Evolutionary conservation across 2,888 invertebrate genomes (phyloP), one percentile per base, ranked within the genome.

Genomic region (Hirtodrosophila confusa): DNA sequence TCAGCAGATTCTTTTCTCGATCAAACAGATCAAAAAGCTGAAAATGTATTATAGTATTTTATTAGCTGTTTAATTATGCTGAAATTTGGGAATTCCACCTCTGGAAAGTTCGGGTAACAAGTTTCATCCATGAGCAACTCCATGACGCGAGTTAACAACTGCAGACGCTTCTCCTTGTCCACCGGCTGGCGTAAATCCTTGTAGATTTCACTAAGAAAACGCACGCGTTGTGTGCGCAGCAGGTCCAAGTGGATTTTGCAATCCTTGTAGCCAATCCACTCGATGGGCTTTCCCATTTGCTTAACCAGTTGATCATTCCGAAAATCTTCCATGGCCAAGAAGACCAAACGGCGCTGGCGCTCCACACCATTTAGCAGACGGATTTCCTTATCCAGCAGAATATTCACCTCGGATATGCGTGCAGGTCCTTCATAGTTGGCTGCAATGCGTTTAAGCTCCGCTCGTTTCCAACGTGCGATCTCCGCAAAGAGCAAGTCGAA

Each of bases 161-260:
- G 94, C 66, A 97, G 92, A 39, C 96, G 93, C 78, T 95, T 94
- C 68, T 94, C 94, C 17, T 93, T 92, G 0, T 93, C 92, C 64
- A 94, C 89, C 70, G 94, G 93, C 51, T 93, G 92, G 33, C 89
- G 88, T 76, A 97, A 93, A 54, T 94, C 93, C 79, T 94, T 93
- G 89, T 96, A 97, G 11, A 97, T 92, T 76, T 94, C 94, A 60
- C 94, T 94, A 44, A 96, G 93, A 86, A 95, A 95, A 50, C 94
- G 94, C 11, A 96, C 97, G 80, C 95, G 94, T 86, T 97, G 96
- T 17, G 95, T 95, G 89, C 95, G 95, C 50, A 96, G 89, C 0
- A 97, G 95, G 77, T 97, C 96, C 95, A 98, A 95, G 72, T 95
- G 94, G 12, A 97, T 93, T 35, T 94, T 89, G 64, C 92, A 93